These are phyloP conservation scores for Porites evermanni DNA, from an alignment of 92 coral and sea anemone genomes.

Conservation along the genomic window DNA sequence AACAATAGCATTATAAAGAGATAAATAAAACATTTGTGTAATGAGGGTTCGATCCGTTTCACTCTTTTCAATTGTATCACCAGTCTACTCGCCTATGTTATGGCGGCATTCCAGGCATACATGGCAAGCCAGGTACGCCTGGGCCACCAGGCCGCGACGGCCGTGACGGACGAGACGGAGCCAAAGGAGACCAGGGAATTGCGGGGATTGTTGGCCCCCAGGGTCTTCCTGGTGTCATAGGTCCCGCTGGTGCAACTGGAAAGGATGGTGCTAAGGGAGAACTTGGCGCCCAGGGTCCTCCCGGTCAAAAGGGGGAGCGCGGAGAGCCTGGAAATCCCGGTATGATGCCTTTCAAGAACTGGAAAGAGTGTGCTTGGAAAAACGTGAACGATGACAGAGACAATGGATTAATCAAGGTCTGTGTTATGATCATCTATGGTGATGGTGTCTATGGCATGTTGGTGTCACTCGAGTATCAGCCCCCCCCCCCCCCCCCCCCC, in stretches of 20 bases:
- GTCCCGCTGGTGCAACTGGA: background rate
- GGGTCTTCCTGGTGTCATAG: background rate
- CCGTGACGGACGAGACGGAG: background rate
- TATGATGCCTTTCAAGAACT: background rate
- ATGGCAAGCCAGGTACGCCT: background rate
- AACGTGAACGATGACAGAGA: background rate
- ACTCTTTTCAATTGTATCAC: background rate
- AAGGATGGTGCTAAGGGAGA: background rate
- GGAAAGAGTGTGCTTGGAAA: background rate
- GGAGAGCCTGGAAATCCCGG: background rate
- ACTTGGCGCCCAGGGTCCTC: background rate
- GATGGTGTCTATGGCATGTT: background rate
- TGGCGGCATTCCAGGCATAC: background rate
- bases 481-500: no score
- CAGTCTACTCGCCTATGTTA: background rate
- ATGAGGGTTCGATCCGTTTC: background rate
- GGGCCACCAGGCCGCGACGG: background rate
- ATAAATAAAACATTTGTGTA: no score
- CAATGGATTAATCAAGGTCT: background rate
- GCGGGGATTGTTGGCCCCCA: background rate
- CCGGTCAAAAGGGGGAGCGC: background rate
- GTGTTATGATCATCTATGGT: background rate
- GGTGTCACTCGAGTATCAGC: background rate
- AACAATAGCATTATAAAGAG: no score
- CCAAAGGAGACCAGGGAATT: background rate